Percentiles rank a stretch among this genome's conserved stretches.
These are phyloP conservation scores for Actinostola sp. DNA, from an alignment of 92 coral and sea anemone genomes.

Conservation along the genomic window DNA sequence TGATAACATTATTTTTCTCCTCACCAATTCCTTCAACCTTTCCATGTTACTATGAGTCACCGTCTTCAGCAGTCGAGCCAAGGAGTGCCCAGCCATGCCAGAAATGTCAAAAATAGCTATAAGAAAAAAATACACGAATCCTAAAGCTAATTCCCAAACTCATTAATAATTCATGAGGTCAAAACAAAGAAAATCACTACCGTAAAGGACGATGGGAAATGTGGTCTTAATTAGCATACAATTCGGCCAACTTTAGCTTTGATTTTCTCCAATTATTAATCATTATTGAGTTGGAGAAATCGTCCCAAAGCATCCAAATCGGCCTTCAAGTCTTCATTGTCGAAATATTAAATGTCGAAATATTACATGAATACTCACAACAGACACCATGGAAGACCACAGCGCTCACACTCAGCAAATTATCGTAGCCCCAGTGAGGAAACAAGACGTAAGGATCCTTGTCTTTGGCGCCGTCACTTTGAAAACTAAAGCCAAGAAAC, in stretches of 20 bases:
- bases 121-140: too few relatives aligned
- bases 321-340: background rate
- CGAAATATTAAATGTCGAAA: constrained; percentile 5
- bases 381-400: constrained; percentile 60
- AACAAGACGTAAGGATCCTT: constrained; percentile 76
- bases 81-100: constrained; percentile 38
- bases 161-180: too few relatives aligned
- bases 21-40: constrained; percentile 64
- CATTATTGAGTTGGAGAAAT: too few relatives aligned
- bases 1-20: background rate
- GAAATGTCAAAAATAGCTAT: constrained; percentile 54
- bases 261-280: too few relatives aligned
- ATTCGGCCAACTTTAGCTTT: too few relatives aligned
- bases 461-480: constrained; percentile 66
- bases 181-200: too few relatives aligned
- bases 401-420: constrained; percentile 48
- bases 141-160: background rate
- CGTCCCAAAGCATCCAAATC: background rate
- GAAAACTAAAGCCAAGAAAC: constrained; percentile 77
- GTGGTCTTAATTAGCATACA: too few relatives aligned
- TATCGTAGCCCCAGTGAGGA: constrained; percentile 89
- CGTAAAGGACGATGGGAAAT: too few relatives aligned
- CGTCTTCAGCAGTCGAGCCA: constrained; percentile 48
- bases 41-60: constrained; percentile 64
- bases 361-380: constrained; percentile 50